Conservation (phyloP, 1,140 invertebrate genomes). For the Euwallacea similis region DNA sequence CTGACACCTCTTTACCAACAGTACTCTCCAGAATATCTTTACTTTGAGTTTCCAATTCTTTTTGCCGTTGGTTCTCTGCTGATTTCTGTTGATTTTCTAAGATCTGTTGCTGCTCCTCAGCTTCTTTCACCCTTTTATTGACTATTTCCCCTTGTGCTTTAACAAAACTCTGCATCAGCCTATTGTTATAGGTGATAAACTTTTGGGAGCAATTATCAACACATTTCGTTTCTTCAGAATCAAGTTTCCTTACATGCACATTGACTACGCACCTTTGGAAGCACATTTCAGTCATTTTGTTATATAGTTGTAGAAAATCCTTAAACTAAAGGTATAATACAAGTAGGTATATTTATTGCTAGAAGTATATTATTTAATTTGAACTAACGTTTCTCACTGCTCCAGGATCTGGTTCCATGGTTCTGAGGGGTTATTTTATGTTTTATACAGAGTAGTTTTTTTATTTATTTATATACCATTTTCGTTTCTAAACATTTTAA, state of each 20-base stretch:
- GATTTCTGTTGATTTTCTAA: constrained; percentile 11
- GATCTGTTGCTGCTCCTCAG: constrained; percentile 33
- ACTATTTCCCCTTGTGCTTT: constrained; percentile 43
- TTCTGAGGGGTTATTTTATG: too few relatives aligned
- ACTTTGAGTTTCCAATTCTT: too few relatives aligned
- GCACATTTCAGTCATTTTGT: constrained; percentile 88
- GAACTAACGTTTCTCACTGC: constrained; percentile 28
- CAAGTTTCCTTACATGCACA: constrained; percentile 80
- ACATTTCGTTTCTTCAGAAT: constrained; percentile 56
- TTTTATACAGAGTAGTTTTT: too few relatives aligned
- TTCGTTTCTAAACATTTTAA: too few relatives aligned
- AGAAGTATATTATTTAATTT: neutral
- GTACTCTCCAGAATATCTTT: too few relatives aligned
- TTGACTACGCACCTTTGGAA: constrained; percentile 90
- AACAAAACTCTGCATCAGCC: constrained; percentile 47
- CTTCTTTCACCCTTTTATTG: constrained; percentile 44
- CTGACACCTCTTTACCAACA: too few relatives aligned
- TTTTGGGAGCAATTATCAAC: constrained; percentile 46
- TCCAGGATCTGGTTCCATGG: constrained; percentile 21
- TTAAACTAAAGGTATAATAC: constrained; percentile 69
- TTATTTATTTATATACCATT: too few relatives aligned
- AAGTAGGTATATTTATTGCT: constrained; percentile 7
- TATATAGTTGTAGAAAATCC: constrained; percentile 90
- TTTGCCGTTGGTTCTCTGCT: neutral
- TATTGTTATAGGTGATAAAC: constrained; percentile 49